A percentile compares a stretch with the other conserved stretches of the same genome.
Evolutionary conservation across 2,888 invertebrate species (phyloP).

Genomic region (Andrena haemorrhoa): DNA sequence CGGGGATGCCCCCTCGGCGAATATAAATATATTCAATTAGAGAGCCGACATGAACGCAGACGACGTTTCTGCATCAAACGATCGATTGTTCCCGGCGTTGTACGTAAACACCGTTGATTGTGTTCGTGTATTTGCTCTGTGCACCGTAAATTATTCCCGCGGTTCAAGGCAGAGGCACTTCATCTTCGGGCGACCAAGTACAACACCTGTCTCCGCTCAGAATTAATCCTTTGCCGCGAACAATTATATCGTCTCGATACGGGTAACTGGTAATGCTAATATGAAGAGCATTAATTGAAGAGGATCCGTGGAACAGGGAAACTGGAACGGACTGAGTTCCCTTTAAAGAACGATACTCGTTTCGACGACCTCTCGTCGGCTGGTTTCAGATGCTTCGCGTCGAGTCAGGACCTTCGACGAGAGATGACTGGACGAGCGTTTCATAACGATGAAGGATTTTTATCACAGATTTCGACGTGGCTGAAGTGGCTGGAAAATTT

Average conservation of each 20-base stretch:
- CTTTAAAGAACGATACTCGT: slow-evolving; percentile 7
- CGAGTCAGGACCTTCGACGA: slow-evolving; percentile 3
- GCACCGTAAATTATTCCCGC: slow-evolving; percentile 51
- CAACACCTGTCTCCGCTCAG: slow-evolving; percentile 30
- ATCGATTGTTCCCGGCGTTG: slow-evolving; percentile 19
- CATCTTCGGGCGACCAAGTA: slow-evolving; percentile 33
- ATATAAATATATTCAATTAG: slow-evolving; percentile 45
- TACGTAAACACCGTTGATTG: neutral
- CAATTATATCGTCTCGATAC: slow-evolving; percentile 41
- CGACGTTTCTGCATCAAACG: slow-evolving; percentile 1
- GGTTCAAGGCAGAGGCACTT: slow-evolving; percentile 14
- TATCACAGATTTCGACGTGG: too few species aligned
- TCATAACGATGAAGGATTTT: neutral
- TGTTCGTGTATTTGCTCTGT: neutral
- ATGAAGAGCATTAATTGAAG: slow-evolving; percentile 29
- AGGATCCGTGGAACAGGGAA: neutral
- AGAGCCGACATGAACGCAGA: neutral
- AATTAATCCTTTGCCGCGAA: slow-evolving; percentile 29
- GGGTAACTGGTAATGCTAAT: neutral
- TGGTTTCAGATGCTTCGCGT: neutral
- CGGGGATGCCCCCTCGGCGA: neutral
- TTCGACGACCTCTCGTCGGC: neutral
- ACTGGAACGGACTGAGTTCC: neutral
- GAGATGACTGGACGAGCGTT: neutral
- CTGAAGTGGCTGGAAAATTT: too few species aligned